Conservation (phyloP, 1,140 invertebrate genomes). For the Orussus abietinus region DNA sequence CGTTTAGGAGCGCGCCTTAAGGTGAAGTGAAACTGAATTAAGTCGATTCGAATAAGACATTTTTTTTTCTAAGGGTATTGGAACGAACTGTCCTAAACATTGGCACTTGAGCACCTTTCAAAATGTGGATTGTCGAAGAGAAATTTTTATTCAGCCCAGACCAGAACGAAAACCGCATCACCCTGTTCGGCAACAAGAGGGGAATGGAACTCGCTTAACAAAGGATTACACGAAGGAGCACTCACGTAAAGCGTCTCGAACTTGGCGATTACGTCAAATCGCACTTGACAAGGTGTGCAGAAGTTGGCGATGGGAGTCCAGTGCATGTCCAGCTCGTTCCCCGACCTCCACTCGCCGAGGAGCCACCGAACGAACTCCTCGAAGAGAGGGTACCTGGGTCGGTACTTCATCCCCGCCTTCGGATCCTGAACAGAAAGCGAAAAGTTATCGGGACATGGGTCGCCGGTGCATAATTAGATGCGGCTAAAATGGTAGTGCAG, state of each 20-base stretch:
- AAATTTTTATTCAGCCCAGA: no score
- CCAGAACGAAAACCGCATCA: no score
- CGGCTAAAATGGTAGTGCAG: constrained; percentile 5
- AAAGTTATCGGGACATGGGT: no score
- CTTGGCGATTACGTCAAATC: constrained; percentile 84
- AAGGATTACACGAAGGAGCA: constrained; percentile 10
- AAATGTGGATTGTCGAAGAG: no score
- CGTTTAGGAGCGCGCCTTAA: no score
- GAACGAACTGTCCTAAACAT: no score
- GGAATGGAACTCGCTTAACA: no score
- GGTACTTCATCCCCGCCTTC: constrained; percentile 36
- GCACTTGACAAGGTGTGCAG: constrained; percentile 85
- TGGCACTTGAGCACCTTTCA: no score
- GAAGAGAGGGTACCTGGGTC: constrained; percentile 67
- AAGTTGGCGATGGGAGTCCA: constrained; percentile 83
- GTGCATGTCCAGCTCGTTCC: constrained; percentile 79
- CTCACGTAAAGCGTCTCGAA: constrained; percentile 76
- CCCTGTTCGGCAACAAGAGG: no score
- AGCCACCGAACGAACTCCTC: constrained; percentile 75
- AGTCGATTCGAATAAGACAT: no score
- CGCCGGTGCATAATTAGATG: constrained; percentile 1
- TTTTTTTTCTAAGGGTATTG: no score
- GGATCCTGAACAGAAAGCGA: constrained; percentile 29
- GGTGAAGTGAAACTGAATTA: no score
- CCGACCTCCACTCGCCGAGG: constrained; percentile 63